Percentiles rank a stretch among this genome's conserved stretches.
phyloP scores from a whole-genome alignment of 1,140 invertebrate genomes.

The Heterodera carotae region DNA sequence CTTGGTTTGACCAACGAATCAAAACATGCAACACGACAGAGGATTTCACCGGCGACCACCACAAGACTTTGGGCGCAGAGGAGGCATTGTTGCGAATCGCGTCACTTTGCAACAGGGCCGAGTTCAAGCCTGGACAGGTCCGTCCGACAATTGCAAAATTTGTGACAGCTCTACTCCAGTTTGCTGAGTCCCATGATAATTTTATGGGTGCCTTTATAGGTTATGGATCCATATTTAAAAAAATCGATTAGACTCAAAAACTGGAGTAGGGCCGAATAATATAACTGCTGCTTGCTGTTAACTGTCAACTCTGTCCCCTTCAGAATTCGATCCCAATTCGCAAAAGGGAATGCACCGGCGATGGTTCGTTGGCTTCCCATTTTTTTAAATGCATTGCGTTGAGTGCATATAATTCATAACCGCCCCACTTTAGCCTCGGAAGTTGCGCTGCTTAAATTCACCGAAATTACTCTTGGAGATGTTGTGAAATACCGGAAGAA shows the following conservation, averaged over 20 bases:
- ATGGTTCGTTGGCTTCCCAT: conserved; percentile 50
- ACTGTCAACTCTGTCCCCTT: too few species aligned
- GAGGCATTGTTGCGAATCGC: conserved; percentile 67
- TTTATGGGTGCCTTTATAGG: too few species aligned
- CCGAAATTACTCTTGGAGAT: conserved; percentile 70
- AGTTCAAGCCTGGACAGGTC: conserved; percentile 69
- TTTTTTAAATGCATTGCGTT: too few species aligned
- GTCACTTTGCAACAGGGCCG: conserved; percentile 70
- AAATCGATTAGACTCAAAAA: too few species aligned
- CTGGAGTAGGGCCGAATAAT: too few species aligned
- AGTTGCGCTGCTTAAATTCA: conserved; percentile 67
- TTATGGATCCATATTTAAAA: background rate
- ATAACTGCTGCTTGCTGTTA: too few species aligned
- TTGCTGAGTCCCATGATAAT: too few species aligned
- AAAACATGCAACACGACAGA: conserved; percentile 72
- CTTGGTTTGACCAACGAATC: conserved; percentile 70
- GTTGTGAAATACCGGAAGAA: background rate
- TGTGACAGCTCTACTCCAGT: too few species aligned
- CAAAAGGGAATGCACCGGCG: conserved; percentile 66
- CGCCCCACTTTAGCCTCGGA: conserved; percentile 55
- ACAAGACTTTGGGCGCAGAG: conserved; percentile 42
- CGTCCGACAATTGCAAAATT: too few species aligned
- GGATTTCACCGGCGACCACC: conserved; percentile 67
- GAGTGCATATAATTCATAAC: too few species aligned
- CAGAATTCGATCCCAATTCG: conserved; percentile 67